These are phyloP conservation scores for Eristalis pertinax DNA, from an alignment of 2,888 invertebrate genomes.

Conservation along the genomic window DNA sequence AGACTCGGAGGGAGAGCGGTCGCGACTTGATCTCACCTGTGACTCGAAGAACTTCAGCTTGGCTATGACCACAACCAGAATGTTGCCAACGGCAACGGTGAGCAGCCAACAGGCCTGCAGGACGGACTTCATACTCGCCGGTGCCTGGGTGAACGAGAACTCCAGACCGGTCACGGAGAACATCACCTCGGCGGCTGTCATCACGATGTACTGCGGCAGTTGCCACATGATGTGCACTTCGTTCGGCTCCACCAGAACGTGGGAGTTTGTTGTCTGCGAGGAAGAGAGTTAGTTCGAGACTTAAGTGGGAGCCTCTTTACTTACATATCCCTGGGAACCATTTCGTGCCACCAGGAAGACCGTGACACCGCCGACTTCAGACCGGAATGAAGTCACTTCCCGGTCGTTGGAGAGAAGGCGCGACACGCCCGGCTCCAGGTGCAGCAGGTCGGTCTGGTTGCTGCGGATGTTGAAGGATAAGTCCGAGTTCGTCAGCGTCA, in stretches of 20 bases:
- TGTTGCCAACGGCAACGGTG: constrained; percentile 95
- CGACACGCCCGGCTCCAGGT: constrained; percentile 73
- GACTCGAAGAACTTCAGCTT: constrained; percentile 77
- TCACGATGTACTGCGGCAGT: constrained; percentile 94
- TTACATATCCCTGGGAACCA: constrained; percentile 79
- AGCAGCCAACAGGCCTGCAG: constrained; percentile 95
- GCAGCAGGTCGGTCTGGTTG: constrained; percentile 75
- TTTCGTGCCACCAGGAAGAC: constrained; percentile 82
- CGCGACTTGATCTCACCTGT: constrained; percentile 74
- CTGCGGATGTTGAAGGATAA: constrained; percentile 46
- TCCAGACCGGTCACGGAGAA: constrained; percentile 97
- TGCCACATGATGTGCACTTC: constrained; percentile 89
- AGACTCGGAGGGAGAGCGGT: not conserved
- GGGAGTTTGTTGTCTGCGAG: constrained; percentile 73
- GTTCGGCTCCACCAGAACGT: constrained; percentile 85
- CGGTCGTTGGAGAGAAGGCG: not conserved
- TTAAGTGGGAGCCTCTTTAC: constrained; percentile 66
- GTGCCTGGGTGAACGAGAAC: constrained; percentile 97
- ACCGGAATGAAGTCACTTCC: not conserved
- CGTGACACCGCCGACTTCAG: constrained; percentile 85
- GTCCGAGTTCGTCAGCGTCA: constrained; percentile 65
- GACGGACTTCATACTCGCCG: constrained; percentile 96
- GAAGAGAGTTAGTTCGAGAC: not conserved
- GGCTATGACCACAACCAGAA: constrained; percentile 90
- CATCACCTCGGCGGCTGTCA: constrained; percentile 97